Evolutionary conservation across 2,797 vertebrate species (phyloP), one percentile per base, ranked within the genome.

Genomic region (Neoniphon sammara): DNA sequence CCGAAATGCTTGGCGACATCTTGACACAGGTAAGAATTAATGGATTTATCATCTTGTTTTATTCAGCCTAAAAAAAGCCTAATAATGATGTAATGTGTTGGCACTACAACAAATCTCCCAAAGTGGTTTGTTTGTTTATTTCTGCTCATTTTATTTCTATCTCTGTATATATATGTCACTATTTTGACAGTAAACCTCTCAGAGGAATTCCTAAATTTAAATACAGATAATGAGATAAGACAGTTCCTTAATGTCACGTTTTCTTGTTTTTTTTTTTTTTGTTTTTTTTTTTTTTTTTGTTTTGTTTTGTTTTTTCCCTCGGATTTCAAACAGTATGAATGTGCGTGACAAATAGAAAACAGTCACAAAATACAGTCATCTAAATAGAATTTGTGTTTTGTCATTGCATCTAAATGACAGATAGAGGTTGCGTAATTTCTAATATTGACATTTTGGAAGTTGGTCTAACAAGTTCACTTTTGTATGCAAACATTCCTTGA

Each of bases 1-100:
- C 93, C 78, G 90, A 94, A 82, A 93, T 93, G 81, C 88, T 92
- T 57, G 92, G 93, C 85, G 83, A 92, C 71, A 90, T 93, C 53
- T 25, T 93, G 11, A 56, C 82, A 14, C 90, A 90, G 90, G 94
- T 95, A 84, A 93, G 17, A 57, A 15, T 61, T 36, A 47, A 11
- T 3, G 30, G 18, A 11, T 23, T 52, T 39, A 17, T 34, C 0
- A 3, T 39, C 30, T 62, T 78, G 52, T 77, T 80, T 17, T 44
- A 17, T 12, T 9, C 11, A 39, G 34, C 34, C 1, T 75, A 69
- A 62, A 60, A 49, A 30, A 17, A 47, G 2, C n/a, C 30, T 46
- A 3, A 11, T 20, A 15, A 66, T 77, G 70, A 68, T 69, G 59
- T 49, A 68, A 25, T 36, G n/a, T 17, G 20, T 57, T 15, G 14